Base-by-base conservation (phyloP, 2,888 invertebrate species). In the Drepana falcataria region DNA sequence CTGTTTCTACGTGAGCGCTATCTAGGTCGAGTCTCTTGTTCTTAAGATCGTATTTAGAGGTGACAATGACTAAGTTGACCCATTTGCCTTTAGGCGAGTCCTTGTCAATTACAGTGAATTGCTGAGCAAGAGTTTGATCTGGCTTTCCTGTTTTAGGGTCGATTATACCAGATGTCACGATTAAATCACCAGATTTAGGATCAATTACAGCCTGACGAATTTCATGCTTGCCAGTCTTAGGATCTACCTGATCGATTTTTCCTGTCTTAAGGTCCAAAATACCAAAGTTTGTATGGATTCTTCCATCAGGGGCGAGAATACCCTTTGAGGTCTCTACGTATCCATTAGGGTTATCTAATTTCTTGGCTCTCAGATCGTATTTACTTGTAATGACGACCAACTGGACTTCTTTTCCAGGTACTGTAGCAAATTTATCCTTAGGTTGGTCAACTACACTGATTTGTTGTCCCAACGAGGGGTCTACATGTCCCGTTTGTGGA, bases 231-330 rank as follows among this genome's bases (percentile, higher is more conserved):
- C 92, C 92, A 48, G 91, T 91, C 57, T 81, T 79, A 4, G 92
- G 91, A 71, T 93, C 92, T 3, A 89, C 88, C 2, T 93, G 78
- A 74, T 77, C 92, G 66, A 79, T 77, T 59, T 80, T 83, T 21
- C 93, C 93, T n/a, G 92, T 92, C 71, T 93, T 83, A 2, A 77
- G 77, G 56, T 93, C 93, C 9, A 92, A 88, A 9, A 83, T 76
- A 7, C 92, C 92, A 56, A 87, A 91, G 64, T 91, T 91, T 1
- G 89, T 83, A 60, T 92, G 92, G 35, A 92, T 80, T 71, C 77
- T 87, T 2, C 92, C 92, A 58, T 85, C 83, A 9, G 77, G 58
- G 2, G 77, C 71, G 21, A 81, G 57, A 5, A 85, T 73, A 35
- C 92, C 93, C 59, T 86, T 85, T 5, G 91, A 77, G 35, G 84